Percentiles rank a stretch among this genome's conserved stretches.
Evolutionary conservation across 2,797 vertebrate genomes (phyloP).

Genomic region (Salarias fasciatus): DNA sequence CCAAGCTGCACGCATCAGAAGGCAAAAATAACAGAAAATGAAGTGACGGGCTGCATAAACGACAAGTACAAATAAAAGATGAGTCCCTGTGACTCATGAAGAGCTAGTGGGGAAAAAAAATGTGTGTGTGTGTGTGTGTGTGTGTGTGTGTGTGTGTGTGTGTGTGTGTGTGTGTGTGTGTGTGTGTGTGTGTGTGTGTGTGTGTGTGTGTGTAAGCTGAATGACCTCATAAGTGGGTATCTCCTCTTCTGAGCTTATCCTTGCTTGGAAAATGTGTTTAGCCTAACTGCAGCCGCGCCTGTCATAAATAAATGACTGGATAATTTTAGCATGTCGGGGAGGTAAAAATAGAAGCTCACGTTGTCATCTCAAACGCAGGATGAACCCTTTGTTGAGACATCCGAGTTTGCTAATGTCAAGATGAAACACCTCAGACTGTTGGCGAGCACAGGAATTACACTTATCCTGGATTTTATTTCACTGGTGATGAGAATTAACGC

Average conservation of each 20-base stretch:
- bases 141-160: not conserved
- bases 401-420: slow-evolving; percentile 26
- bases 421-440: slow-evolving; percentile 1
- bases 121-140: slow-evolving; percentile 1
- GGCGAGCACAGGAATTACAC: not conserved
- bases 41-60: too few species aligned
- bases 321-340: slow-evolving; percentile 61
- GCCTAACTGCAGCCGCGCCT: slow-evolving; percentile 52
- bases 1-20: too few species aligned
- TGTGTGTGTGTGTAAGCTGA: slow-evolving; percentile 11
- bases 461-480: slow-evolving; percentile 5
- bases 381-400: slow-evolving; percentile 54
- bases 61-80: too few species aligned
- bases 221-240: slow-evolving; percentile 40
- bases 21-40: too few species aligned
- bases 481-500: too few species aligned
- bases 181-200: not conserved
- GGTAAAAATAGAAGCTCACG: slow-evolving; percentile 62
- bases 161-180: not conserved
- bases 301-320: slow-evolving; percentile 66
- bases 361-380: slow-evolving; percentile 36
- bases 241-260: slow-evolving; percentile 48
- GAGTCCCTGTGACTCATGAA: too few species aligned
- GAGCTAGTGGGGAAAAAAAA: not conserved
- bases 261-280: slow-evolving; percentile 47